A percentile compares a stretch with the other conserved stretches of the same genome.
phyloP scores from a whole-genome alignment of 2,888 invertebrate genomes.

The Dicyrtoma fusca region DNA sequence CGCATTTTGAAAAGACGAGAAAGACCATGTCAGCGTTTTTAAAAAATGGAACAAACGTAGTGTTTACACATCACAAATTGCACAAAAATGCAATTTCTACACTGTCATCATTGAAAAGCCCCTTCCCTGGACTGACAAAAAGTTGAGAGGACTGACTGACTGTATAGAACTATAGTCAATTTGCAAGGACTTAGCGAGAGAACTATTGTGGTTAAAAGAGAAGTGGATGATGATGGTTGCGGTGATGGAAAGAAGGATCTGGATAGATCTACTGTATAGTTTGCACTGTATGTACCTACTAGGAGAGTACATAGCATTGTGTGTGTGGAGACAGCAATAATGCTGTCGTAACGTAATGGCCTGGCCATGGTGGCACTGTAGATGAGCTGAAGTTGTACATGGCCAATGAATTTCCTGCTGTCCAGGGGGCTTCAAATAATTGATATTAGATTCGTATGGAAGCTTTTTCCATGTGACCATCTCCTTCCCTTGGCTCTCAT shows the following conservation, averaged over 20 bases:
- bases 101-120: too few relatives aligned
- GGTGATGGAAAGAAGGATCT: slow-evolving; percentile 19
- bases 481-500: slow-evolving; percentile 44
- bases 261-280: too few relatives aligned
- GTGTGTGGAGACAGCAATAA: too few relatives aligned
- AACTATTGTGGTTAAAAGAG: slow-evolving; percentile 5
- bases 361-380: not conserved
- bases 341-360: not conserved
- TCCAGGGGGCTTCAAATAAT: slow-evolving; percentile 55
- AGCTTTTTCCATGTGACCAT: slow-evolving; percentile 43
- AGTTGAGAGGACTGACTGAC: too few relatives aligned
- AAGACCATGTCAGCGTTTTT: too few relatives aligned
- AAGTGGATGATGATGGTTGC: slow-evolving; percentile 30
- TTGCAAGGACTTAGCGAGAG: slow-evolving; percentile 24
- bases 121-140: too few relatives aligned
- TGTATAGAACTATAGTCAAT: slow-evolving; percentile 35
- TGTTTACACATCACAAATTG: too few relatives aligned
- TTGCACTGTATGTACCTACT: too few relatives aligned
- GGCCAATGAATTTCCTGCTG: slow-evolving; percentile 55
- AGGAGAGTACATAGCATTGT: too few relatives aligned
- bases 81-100: too few relatives aligned
- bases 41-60: too few relatives aligned
- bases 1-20: too few relatives aligned
- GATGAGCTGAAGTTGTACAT: slow-evolving; percentile 42
- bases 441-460: slow-evolving; percentile 54